phyloP scores from a whole-genome alignment of 2,113 vertebrate species.

The Nibea albiflora region DNA sequence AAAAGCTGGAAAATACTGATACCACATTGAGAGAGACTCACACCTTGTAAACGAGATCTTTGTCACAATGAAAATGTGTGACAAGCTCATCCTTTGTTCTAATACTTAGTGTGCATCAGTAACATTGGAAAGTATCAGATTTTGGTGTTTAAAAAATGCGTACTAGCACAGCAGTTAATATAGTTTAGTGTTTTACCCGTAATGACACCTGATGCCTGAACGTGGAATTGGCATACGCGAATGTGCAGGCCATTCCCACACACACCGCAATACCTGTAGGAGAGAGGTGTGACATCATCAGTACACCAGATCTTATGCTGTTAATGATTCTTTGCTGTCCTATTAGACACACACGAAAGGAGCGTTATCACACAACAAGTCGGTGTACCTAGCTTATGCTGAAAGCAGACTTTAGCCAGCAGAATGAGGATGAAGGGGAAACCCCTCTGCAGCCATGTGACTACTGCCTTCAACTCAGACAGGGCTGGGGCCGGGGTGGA shows the following conservation, averaged over 20 bases:
- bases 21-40: too few relatives aligned
- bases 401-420: constrained; percentile 96
- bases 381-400: constrained; percentile 92
- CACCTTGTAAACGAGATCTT: not conserved
- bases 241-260: constrained; percentile 97
- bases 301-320: not conserved
- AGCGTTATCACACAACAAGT: not conserved
- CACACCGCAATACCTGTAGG: constrained; percentile 93
- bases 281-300: constrained; percentile 36
- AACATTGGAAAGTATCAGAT: not conserved
- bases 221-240: constrained; percentile 94
- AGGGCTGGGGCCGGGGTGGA: constrained; percentile 93
- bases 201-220: constrained; percentile 95
- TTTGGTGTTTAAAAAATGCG: not conserved
- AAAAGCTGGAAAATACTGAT: too few relatives aligned
- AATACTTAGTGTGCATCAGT: not conserved
- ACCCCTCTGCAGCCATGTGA: constrained; percentile 96
- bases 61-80: not conserved
- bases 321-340: not conserved
- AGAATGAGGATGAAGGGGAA: constrained; percentile 98
- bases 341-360: not conserved
- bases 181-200: constrained; percentile 84
- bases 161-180: not conserved
- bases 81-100: not conserved
- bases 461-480: constrained; percentile 92